Evolutionary conservation across 2,113 vertebrate species (phyloP), one percentile per base, ranked within the genome.

Genomic region (Gracilinanus agilis): DNA sequence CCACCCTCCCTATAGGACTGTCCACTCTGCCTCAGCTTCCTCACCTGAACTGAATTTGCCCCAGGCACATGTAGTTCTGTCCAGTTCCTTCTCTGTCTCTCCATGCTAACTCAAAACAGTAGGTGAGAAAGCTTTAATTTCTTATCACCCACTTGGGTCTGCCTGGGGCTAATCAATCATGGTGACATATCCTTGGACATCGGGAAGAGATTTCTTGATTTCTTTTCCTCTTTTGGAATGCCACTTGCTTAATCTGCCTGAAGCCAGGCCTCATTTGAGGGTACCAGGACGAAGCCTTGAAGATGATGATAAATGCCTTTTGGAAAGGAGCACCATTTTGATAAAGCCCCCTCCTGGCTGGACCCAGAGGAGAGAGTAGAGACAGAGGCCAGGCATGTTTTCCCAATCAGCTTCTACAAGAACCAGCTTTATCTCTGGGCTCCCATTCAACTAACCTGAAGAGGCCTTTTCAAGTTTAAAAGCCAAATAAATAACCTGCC

Each of bases 101-200:
- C 67, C n/a, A 40, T 83, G 6, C 55, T 44, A 90, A 96, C 93
- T 93, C 94, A 96, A 98, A 97, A 96, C 96, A 98, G 97, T 96
- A 97, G 98, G 97, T 95, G 92, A 97, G 98, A 97, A 25, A 29
- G 55, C 44, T 8, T 91, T 90, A 96, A 97, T 97, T 98, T 97
- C 98, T 98, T 98, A 98, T 97, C 98, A 98, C 96, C 96, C 96
- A 98, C 98, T 97, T 95, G 94, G 97, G 97, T 97, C 97, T 97
- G 96, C 97, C 91, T 97, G 13, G 95, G 96, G 94, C 91, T 97
- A 95, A 98, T 98, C 97, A 96, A 95, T 98, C 98, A 98, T 95
- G 55, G n/a, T 98, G 98, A 98, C 98, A 98, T 96, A 94, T 98
- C 95, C 92, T 97, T 98, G 97, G 97, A 97, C 89, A 93, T 96